Base-by-base conservation (phyloP, 2,113 vertebrate genomes). In the Prunella himalayana region DNA sequence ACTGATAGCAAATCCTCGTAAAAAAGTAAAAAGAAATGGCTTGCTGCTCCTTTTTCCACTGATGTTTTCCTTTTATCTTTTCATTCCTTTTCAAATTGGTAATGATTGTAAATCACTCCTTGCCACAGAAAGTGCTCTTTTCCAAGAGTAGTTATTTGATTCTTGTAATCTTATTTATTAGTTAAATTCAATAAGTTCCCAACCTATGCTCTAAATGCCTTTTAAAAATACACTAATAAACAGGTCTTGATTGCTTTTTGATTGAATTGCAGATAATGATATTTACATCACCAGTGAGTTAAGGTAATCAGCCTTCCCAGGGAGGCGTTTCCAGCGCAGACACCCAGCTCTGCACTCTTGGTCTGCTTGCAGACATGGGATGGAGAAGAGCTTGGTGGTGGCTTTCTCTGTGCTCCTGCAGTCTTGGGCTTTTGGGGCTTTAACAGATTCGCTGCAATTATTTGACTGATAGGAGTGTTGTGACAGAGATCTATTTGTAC, bases 21-120 rank as follows among this genome's bases (percentile, higher is more conserved):
- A 54, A 82, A 66, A 90, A 71, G 76, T 11, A 72, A 90, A 90
- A 92, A 76, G 31, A 90, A 92, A 70, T 42, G 33, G 19, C 56
- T 75, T 70, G 45, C 41, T 97, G 64, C 17, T 6, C 65, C 80
- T 91, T 93, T 75, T 78, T 63, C 81, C 77, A 72, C 78, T 93
- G 64, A 57, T 80, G 68, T 96, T 95, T 95, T 94, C 64, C 91
- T 93, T 97, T 95, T 96, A 91, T 97, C 93, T 92, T 97, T 96
- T 81, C 85, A 75, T 93, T 97, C 79, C 23, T 31, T 94, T 92
- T 93, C 64, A 88, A 87, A 96, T 64, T 54, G 54, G 90, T 89
- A 93, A 85, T 92, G 95, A 92, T 64, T 90, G 69, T 92, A 92
- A 92, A 92, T 75, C 23, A 0, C 61, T 69, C 73, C 35, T 86